Base-by-base conservation (phyloP, 2,888 invertebrate genomes). In the Myopa testacea region DNA sequence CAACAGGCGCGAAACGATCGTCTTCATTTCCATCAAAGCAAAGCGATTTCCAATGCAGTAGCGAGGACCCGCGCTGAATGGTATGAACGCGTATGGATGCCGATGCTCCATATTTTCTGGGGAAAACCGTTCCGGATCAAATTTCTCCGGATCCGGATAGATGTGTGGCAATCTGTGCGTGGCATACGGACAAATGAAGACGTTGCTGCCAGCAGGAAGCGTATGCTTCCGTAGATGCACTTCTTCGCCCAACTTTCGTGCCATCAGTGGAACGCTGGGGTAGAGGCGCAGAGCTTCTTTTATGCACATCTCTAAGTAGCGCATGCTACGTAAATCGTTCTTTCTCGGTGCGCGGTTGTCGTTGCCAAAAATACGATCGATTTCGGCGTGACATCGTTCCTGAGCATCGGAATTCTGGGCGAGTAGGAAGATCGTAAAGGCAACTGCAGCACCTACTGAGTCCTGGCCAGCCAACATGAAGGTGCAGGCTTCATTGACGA, bases 271-370 rank as follows among this genome's bases (percentile, higher is more conserved):
- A 3, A 89, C 89, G 80, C 89, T 90, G 40, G 90, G 90, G 82
- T 89, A 90, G 1, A 89, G 81, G 38, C 94, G 90, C 76, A 94
- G 83, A 0, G 93, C 90, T 86, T 94, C 94, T 84, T 94, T 94
- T 68, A 94, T 92, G 83, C 93, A 93, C 86, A 92, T 92, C 81
- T 94, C 94, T 80, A 94, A 87, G 83, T 93, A 94, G 60, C 91
- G 90, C 92, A 94, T 92, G 77, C 91, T 90, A 12, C 91, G 88
- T 63, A 94, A 84, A 80, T 92, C 92, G n/a, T 90, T 90, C 85
- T 92, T 90, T 4, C 89, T 90, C 0, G 91, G 90, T 1, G 90
- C 82, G 6, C 91, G 89, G 52, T 85, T 84, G 81, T 86, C 88
- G 79, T 84, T 85, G 3, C 86, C 88, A 78, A 91, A 91, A 76